A percentile compares a stretch with the other conserved stretches of the same genome.
Conservation (phyloP, 2,888 invertebrate genomes). For the Altica lythri region DNA sequence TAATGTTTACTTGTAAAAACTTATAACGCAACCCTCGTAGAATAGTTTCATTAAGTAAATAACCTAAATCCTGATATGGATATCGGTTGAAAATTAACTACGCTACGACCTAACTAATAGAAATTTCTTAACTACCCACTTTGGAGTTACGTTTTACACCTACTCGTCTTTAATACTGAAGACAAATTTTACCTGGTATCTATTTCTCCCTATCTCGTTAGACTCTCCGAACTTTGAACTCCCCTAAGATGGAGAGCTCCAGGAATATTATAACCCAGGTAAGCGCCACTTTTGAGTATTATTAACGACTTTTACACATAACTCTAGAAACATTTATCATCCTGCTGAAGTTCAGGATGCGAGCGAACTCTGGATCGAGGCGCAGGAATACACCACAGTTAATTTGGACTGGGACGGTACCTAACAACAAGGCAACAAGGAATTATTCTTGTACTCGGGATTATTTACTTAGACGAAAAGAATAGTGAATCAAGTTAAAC, state of each 20-base stretch:
- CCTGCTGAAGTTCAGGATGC: conserved; percentile 31
- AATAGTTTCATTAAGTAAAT: too few relatives aligned
- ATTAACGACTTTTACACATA: conserved; percentile 59
- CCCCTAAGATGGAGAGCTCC: conserved; percentile 50
- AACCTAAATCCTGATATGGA: too few relatives aligned
- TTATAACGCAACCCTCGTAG: too few relatives aligned
- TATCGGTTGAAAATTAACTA: too few relatives aligned
- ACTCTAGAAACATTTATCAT: conserved; percentile 57
- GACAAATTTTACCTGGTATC: conserved; percentile 55
- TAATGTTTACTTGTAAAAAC: too few relatives aligned
- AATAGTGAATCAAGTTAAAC: conserved; percentile 3
- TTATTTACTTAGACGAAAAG: conserved; percentile 14
- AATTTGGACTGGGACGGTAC: conserved; percentile 39
- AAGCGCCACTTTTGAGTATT: conserved; percentile 56
- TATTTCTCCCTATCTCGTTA: conserved; percentile 55
- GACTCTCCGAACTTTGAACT: conserved; percentile 53
- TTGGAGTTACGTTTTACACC: too few relatives aligned
- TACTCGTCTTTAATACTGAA: conserved; percentile 33
- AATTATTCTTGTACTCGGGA: conserved; percentile 13
- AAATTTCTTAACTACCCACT: too few relatives aligned
- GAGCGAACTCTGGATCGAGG: conserved; percentile 26
- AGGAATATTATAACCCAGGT: conserved; percentile 57
- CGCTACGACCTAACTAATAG: too few relatives aligned
- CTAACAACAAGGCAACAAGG: conserved; percentile 3
- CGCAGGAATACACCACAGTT: conserved; percentile 44